Percentiles rank a stretch among this genome's conserved stretches.
Conservation (phyloP, 2,888 invertebrate genomes). For the Syrista parreyssii region DNA sequence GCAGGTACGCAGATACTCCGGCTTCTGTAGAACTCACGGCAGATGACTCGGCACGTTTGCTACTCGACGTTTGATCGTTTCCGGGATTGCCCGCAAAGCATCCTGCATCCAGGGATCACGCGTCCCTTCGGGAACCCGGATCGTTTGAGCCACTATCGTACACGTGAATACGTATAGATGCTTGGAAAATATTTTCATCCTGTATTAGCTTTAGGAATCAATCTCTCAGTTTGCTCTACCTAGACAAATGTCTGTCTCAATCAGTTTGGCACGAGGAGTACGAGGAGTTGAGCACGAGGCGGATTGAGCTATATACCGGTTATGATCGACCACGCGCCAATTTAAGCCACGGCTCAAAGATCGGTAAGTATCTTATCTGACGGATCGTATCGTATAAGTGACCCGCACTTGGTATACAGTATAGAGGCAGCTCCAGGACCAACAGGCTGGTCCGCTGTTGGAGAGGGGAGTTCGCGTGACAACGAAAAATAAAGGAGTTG, state of each 20-base stretch:
- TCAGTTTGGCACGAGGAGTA: too few species aligned
- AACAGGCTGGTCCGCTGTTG: background rate
- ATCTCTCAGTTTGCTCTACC: background rate
- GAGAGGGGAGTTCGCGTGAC: background rate
- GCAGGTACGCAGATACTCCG: background rate
- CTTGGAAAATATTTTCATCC: background rate
- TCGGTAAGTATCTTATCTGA: background rate
- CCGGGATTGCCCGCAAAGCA: background rate
- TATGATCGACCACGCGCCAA: background rate
- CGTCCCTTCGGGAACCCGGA: background rate
- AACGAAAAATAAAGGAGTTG: background rate
- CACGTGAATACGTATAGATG: background rate
- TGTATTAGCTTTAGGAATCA: background rate
- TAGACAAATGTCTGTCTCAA: background rate
- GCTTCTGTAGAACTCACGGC: background rate
- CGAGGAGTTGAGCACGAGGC: too few species aligned
- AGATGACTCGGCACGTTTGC: background rate
- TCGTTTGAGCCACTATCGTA: background rate
- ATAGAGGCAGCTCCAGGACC: background rate
- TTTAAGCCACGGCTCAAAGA: background rate
- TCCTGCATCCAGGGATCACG: background rate
- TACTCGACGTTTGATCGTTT: background rate
- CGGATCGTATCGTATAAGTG: background rate
- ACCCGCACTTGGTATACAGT: background rate
- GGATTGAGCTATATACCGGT: background rate